Base-by-base conservation (phyloP, 2,888 invertebrate species). In the Buathra laborator region DNA sequence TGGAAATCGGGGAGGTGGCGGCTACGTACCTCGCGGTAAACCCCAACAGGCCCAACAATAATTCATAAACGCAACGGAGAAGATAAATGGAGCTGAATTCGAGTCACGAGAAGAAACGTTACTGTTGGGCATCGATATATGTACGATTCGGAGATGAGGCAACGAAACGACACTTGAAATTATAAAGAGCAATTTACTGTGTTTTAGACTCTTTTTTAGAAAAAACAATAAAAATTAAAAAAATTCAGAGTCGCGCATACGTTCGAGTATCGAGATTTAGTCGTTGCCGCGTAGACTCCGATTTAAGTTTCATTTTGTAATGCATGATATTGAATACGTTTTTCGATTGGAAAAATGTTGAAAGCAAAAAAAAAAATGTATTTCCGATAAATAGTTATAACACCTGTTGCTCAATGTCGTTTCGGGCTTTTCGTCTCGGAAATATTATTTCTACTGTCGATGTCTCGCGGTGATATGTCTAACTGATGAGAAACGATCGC, bases 1-100 rank as follows among this genome's bases (percentile, higher is more conserved):
- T 93, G 87, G 90, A 88, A 95, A 92, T 93, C 94, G 85, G 94
- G 91, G 91, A 53, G 91, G 92, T 94, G 91, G 91, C 68, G 90
- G 91, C 78, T 93, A 92, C 70, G 77, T 89, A 24, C 88, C 92
- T 29, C 93, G 93, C 74, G 88, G 91, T 76, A 93, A 93, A 87
- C 87, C 92, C 46, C 87, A 81, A 80, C 93, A 92, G 86, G 86
- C 92, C 79, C 93, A 93, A 87, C 91, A 93, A 89, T 90, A 92
- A 91, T 88, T 67, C 4, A 66, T 53, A 84, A 77, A 80, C 74
- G 79, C 79, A 84, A 84, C 86, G 72, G 87, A 43, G 62, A 62
- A 62, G 86, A 87, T 85, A 87, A 88, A 86, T 78, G 81, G 48
- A 44, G 72, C 71, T 81, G 68, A 72, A 86, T 83, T 83, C 68